These are phyloP conservation scores for Castor canadensis DNA, from an alignment of 2,113 vertebrate species.

Conservation along the genomic window DNA sequence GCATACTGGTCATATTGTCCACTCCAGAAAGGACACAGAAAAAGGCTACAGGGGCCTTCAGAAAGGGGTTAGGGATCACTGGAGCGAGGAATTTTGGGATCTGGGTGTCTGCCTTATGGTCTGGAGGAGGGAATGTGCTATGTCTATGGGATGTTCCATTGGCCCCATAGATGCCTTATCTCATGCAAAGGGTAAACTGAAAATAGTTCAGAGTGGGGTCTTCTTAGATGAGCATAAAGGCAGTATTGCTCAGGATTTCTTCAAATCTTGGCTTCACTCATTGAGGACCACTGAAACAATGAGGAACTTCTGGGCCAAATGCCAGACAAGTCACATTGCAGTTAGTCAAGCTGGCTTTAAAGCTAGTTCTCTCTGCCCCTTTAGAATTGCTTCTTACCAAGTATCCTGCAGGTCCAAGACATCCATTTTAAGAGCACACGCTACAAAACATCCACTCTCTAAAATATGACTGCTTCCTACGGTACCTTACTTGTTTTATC, in stretches of 20 bases:
- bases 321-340: background rate
- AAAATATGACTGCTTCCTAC: slow-evolving; percentile 16
- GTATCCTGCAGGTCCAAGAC: background rate
- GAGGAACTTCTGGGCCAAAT: background rate
- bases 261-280: background rate
- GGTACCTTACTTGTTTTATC: background rate
- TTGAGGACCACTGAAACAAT: background rate
- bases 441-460: background rate
- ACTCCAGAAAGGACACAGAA: fast-evolving
- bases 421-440: background rate
- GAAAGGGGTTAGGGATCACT: background rate
- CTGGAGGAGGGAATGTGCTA: background rate
- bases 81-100: background rate
- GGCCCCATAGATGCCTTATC: background rate
- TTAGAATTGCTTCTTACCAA: background rate
- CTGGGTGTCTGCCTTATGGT: background rate
- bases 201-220: background rate
- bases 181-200: background rate
- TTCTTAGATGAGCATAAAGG: background rate
- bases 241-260: background rate
- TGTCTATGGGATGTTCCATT: background rate
- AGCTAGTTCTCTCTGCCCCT: background rate
- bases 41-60: background rate
- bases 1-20: fast-evolving
- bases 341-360: background rate